Evolutionary conservation across 2,113 vertebrate species (phyloP).

Genomic region (Sisor rabdophorus): DNA sequence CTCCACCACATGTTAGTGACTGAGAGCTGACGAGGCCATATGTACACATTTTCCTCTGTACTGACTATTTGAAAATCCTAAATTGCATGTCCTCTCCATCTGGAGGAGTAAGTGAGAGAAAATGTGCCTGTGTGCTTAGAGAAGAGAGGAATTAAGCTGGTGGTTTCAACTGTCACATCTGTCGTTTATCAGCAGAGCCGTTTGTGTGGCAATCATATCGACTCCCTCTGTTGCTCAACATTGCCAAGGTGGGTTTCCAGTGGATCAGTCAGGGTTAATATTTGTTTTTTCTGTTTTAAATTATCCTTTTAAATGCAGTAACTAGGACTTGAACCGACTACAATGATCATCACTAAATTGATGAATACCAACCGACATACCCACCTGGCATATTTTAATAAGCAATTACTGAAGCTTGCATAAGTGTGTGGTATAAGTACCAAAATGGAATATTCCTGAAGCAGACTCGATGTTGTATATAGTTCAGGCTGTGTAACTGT

Average conservation of each 20-base stretch:
- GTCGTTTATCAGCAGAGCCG: constrained; percentile 8
- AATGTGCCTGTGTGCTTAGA: constrained; percentile 14
- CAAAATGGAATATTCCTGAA: neutral
- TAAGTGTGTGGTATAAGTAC: no score
- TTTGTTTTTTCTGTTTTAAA: neutral
- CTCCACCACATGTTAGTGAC: constrained; percentile 49
- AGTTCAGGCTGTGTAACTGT: neutral
- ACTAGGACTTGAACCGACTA: neutral
- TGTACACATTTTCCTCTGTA: constrained; percentile 30
- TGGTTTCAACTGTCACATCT: constrained; percentile 36
- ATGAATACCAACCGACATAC: neutral
- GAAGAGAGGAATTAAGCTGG: constrained; percentile 20
- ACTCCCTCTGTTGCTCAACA: constrained; percentile 7
- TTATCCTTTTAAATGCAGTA: neutral
- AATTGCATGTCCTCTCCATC: constrained; percentile 14
- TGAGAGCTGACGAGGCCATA: constrained; percentile 41
- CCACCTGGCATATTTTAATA: neutral
- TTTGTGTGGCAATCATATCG: constrained; percentile 22
- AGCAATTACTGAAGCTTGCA: neutral
- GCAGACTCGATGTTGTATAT: neutral
- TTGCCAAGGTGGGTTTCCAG: constrained; percentile 17
- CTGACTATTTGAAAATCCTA: constrained; percentile 39
- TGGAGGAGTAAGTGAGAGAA: neutral
- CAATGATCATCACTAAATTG: neutral
- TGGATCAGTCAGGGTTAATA: constrained; percentile 6